Evolutionary conservation across 2,888 invertebrate species (phyloP), one percentile per base, ranked within the genome.

Genomic region (Hirtodrosophila cameraria): DNA sequence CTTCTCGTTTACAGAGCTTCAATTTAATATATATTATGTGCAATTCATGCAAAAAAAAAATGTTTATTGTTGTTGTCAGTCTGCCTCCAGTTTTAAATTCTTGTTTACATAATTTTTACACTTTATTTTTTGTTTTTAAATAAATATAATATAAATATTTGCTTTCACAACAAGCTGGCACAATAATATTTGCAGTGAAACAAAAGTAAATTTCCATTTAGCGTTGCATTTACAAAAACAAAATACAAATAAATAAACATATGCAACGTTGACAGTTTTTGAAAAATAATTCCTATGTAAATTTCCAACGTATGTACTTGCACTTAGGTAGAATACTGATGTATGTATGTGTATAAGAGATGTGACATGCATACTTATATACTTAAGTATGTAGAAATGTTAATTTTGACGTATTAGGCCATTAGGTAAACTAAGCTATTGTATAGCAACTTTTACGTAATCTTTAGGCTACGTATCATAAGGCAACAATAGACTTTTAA

Each of bases 171-270:
- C 50, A 48, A 36, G 27, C 53, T 28, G 38, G 49, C 9, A 58
- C 11, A 65, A 69, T 42, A 65, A 54, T 65, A 76, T 76, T 78
- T 74, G 45, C 43, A 58, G 49, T 52, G 5, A 25, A 41, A 60
- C 45, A 31, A 31, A 15, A 25, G 23, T 6, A 38, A 15, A 25
- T 54, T 58, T 33, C 25, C 45, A 36, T 33, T 45, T 3, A n/a
- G 23, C 28, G 13, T 27, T 43, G 30, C 33, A 42, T 9, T 13
- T 13, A 30, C 7, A 13, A 45, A 31, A 54, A 28, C 3, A 46
- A 23, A 16, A 20, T 36, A 28, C 12, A 25, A 18, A 36, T 18
- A 36, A 11, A 23, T 23, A 23, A 6, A 23, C 5, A 23, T 6
- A 2, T 52, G 15, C 28, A 53, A 28, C n/a, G 57, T 41, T 27